These are phyloP conservation scores for Crypturellus tataupa DNA, from an alignment of 2,797 vertebrate genomes.

Conservation along the genomic window DNA sequence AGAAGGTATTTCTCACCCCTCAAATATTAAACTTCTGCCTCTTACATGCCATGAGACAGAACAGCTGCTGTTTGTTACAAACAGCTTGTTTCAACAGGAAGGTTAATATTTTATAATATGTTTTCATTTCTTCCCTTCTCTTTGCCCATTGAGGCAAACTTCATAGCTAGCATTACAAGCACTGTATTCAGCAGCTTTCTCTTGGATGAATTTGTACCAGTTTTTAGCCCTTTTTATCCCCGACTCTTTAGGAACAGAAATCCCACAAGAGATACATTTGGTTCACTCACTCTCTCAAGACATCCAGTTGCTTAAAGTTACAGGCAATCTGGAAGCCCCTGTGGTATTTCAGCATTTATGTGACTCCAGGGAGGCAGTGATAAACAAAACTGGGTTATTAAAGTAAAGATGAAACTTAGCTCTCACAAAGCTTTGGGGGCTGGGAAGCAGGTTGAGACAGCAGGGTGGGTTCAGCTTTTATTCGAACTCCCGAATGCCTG, in stretches of 20 bases:
- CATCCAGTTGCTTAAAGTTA: conserved; percentile 32
- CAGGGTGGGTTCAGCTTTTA: not conserved
- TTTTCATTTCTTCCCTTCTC: conserved; percentile 23
- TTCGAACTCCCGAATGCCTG: not conserved
- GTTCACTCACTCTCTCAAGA: conserved; percentile 18
- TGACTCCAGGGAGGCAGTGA: not conserved
- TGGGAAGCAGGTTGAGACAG: not conserved
- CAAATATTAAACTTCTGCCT: conserved; percentile 22
- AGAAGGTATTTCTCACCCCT: conserved; percentile 26
- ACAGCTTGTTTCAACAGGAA: conserved; percentile 50
- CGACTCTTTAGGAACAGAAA: conserved; percentile 17
- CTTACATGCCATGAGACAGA: conserved; percentile 41
- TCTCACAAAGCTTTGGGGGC: not conserved
- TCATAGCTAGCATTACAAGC: conserved; percentile 36
- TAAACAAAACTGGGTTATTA: conserved; percentile 25
- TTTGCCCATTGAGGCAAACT: conserved; percentile 23
- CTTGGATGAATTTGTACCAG: conserved; percentile 32
- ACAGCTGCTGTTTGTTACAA: conserved; percentile 66
- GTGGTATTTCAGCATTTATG: conserved; percentile 21
- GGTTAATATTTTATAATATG: conserved; percentile 64
- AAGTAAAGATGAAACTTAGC: not conserved
- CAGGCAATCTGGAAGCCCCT: conserved; percentile 13
- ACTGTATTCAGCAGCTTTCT: conserved; percentile 55
- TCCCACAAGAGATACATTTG: conserved; percentile 7
- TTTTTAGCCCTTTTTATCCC: conserved; percentile 23